These are phyloP conservation scores for Garrulus glandarius DNA, from an alignment of 2,797 vertebrate genomes.

Conservation along the genomic window DNA sequence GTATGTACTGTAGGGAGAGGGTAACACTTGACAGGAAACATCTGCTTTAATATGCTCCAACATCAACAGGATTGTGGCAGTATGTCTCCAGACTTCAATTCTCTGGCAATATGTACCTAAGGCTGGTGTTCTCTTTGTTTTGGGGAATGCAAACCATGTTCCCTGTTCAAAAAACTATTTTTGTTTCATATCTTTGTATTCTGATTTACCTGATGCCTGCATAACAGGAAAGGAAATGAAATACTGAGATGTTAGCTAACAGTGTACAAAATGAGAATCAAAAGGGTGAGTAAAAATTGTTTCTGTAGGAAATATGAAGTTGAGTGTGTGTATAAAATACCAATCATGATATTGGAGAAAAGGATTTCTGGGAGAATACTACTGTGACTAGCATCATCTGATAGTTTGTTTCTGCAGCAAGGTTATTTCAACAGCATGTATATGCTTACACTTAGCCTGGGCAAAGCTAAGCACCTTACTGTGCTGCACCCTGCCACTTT, in stretches of 20 bases:
- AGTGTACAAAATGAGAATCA: neutral
- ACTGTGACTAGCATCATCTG: neutral
- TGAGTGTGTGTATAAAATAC: neutral
- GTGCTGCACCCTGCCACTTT: neutral
- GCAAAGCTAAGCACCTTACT: neutral
- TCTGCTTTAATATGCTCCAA: constrained; percentile 73
- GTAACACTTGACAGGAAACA: constrained; percentile 75
- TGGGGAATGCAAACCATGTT: neutral
- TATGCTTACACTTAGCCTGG: neutral
- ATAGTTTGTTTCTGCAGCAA: neutral
- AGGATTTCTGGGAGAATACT: neutral
- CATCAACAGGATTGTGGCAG: constrained; percentile 63
- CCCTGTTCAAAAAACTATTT: neutral
- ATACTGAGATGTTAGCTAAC: neutral
- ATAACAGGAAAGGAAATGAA: neutral
- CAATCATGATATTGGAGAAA: neutral
- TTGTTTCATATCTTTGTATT: constrained; percentile 25
- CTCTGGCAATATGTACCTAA: neutral
- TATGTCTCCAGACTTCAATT: neutral
- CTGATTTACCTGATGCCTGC: constrained; percentile 7
- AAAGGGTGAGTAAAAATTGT: neutral
- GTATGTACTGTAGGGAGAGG: constrained; percentile 15
- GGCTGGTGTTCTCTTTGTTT: neutral
- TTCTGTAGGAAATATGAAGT: neutral
- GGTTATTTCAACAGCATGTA: neutral